A percentile compares a stretch with the other conserved stretches of the same genome.
These are phyloP conservation scores for Nasonia giraulti DNA, from an alignment of 1,140 invertebrate species.

Conservation along the genomic window DNA sequence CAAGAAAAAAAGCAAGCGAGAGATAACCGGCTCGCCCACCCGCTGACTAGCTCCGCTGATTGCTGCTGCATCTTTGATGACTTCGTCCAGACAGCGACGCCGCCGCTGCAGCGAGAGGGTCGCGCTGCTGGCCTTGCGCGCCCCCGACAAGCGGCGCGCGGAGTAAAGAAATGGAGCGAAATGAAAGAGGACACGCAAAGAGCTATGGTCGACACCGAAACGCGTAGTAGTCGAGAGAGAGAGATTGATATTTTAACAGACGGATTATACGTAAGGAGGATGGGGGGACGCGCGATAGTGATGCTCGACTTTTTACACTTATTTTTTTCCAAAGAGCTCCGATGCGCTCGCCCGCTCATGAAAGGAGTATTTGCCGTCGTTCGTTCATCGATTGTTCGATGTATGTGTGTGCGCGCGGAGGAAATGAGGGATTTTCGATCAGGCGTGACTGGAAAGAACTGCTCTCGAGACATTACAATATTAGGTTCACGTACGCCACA, in stretches of 20 bases:
- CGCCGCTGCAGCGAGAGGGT: neutral
- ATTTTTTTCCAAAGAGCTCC: neutral
- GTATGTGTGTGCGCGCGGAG: too few species aligned
- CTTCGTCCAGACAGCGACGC: constrained; percentile 67
- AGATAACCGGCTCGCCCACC: constrained; percentile 54
- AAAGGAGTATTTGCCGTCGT: constrained; percentile 5
- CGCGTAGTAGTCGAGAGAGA: constrained; percentile 62
- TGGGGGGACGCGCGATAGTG: neutral
- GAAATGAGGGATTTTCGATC: too few species aligned
- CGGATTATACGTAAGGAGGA: constrained; percentile 68
- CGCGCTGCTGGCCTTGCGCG: constrained; percentile 26
- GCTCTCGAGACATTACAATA: too few species aligned
- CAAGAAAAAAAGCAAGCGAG: neutral
- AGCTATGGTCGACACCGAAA: constrained; percentile 63
- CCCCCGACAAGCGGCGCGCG: constrained; percentile 50
- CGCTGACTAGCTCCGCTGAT: constrained; percentile 64
- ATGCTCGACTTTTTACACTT: neutral
- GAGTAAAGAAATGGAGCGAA: constrained; percentile 54
- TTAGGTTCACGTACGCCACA: too few species aligned
- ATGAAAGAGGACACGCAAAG: constrained; percentile 54
- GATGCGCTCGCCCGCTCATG: neutral
- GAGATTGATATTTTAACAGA: constrained; percentile 72
- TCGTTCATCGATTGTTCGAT: constrained; percentile 5
- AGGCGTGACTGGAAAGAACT: too few species aligned
- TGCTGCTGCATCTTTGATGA: constrained; percentile 75